A percentile compares a stretch with the other conserved stretches of the same genome.
Conservation (phyloP, 2,797 vertebrate species). For the Tachyglossus aculeatus region DNA sequence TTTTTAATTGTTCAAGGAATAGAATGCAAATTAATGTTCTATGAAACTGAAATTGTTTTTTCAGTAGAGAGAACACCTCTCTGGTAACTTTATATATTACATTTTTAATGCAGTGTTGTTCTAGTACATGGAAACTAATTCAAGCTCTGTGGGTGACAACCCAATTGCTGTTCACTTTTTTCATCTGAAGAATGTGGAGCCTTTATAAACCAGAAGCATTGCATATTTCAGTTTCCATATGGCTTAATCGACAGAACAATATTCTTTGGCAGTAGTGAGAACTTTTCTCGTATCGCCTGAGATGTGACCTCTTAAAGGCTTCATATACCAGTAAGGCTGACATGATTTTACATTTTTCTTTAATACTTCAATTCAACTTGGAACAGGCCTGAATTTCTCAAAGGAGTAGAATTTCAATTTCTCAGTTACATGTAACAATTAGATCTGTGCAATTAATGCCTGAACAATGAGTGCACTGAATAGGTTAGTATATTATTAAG, state of each 20-base stretch:
- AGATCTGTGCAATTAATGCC: slow-evolving; percentile 49
- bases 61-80: neutral
- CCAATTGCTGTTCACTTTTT: neutral
- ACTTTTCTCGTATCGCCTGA: neutral
- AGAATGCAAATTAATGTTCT: neutral
- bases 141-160: neutral
- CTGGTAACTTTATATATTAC: neutral
- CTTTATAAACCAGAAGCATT: neutral
- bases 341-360: slow-evolving; percentile 35
- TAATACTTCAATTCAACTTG: slow-evolving; percentile 65
- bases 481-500: slow-evolving; percentile 40
- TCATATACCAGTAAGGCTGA: slow-evolving; percentile 14
- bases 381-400: slow-evolving; percentile 47
- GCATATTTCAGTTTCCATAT: neutral
- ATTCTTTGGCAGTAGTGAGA: slow-evolving; percentile 9
- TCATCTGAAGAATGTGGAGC: neutral
- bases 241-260: neutral
- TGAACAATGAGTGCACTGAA: slow-evolving; percentile 37
- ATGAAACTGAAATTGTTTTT: neutral
- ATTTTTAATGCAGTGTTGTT: neutral
- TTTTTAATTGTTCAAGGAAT: neutral
- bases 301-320: slow-evolving; percentile 29
- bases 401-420: slow-evolving; percentile 65
- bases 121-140: neutral
- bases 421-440: slow-evolving; percentile 51